Base-by-base conservation (phyloP, 2,113 vertebrate genomes). In the Danionella cerebrum region DNA sequence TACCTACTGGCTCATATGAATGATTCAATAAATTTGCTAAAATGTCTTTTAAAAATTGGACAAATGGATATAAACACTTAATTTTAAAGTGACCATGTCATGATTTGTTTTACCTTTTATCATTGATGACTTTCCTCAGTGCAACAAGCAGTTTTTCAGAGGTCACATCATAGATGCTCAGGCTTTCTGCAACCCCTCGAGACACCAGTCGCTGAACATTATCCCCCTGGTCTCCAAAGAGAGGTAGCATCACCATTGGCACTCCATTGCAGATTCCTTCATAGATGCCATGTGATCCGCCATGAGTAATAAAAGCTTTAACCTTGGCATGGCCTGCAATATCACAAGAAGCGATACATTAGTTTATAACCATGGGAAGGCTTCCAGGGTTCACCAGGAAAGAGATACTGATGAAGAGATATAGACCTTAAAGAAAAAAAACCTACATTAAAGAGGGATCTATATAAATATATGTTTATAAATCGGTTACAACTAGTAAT, bases 141-240 rank as follows among this genome's bases (percentile, higher is more conserved):
- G 90, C 87, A 0, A 76, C 69, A 19, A 86, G 73, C 3, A 98
- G 76, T n/a, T 87, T 85, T 2, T 88, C 74, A 0, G 87, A 71
- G 2, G 86, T 95, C 79, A 96, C 73, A 2, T 94, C 85, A 6
- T 83, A 74, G 14, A 94, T 79, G 6, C 78, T 80, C 31, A 96
- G 78, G 1, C 59, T 74, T 72, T 92, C 64, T 0, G 92, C 96
- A 5, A 91, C 91, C 0, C 93, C 91, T 0, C 89, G 89, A 2
- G 76, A 62, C 73, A 89, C 89, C 72, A 98, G 71, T 29, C 82
- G 88, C 12, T 87, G 81, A 0, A 89, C 92, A 0, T 98, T 98
- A 77, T 95, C 92, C 71, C 82, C 81, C 78, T 98, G 96, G 59
- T 98, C 96, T 0, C 90, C 95, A 18, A 98, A 95, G 13, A 98